Conservation (phyloP, 2,797 vertebrate species). For the Phataginus tricuspis region DNA sequence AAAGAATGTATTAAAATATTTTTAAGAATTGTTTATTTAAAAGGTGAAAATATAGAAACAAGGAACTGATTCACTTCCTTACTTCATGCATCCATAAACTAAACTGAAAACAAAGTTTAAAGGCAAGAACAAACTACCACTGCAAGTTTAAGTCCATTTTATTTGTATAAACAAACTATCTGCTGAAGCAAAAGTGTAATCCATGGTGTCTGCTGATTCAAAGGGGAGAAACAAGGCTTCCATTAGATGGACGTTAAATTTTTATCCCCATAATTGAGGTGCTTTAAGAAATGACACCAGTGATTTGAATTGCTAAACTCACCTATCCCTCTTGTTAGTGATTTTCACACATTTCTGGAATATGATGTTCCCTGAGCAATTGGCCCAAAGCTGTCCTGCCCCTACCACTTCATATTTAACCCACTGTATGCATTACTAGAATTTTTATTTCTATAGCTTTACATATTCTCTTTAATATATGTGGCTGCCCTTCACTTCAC, state of each 20-base stretch:
- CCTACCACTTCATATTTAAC: background rate
- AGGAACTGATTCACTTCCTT: too few relatives aligned
- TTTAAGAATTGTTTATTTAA: too few relatives aligned
- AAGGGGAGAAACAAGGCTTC: too few relatives aligned
- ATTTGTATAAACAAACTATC: too few relatives aligned
- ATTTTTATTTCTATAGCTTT: background rate
- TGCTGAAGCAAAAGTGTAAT: too few relatives aligned
- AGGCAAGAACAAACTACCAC: too few relatives aligned
- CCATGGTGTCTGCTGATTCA: too few relatives aligned
- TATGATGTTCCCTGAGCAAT: background rate
- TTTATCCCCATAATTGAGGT: background rate
- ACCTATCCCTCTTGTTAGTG: background rate
- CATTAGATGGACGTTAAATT: background rate
- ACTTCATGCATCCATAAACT: too few relatives aligned
- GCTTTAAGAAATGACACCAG: background rate
- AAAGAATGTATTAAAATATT: too few relatives aligned
- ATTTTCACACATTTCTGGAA: background rate
- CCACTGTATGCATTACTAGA: fast-evolving
- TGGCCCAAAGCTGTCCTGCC: background rate
- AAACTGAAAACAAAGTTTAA: too few relatives aligned
- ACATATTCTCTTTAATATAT: background rate
- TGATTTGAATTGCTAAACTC: background rate
- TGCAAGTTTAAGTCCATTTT: too few relatives aligned
- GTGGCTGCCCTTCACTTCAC: background rate
- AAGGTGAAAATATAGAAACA: too few relatives aligned